Evolutionary conservation across 2,888 invertebrate species (phyloP), one percentile per base, ranked within the genome.

Genomic region (Sinelater perroti): DNA sequence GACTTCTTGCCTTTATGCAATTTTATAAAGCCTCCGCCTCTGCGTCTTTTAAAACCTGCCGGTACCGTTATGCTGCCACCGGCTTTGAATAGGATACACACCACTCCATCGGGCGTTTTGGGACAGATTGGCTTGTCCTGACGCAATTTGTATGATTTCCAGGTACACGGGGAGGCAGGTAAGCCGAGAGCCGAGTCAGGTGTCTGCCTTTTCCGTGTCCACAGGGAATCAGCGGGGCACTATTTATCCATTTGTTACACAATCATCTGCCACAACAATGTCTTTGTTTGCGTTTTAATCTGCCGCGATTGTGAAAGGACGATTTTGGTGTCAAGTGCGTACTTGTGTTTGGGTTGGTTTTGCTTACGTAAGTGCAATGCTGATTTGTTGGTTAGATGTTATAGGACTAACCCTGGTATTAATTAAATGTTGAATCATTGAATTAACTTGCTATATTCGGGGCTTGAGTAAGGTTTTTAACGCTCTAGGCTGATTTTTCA

Each of bases 341-440:
- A 14, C 16, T 33, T 14, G 6, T 31, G 8, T 14, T 8, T 2
- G 7, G 6, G 16, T 14, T 13, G 16, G 30, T 30, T n/a, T 3
- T 6, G 11, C 18, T 18, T 3, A 18, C 18, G 6, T 71, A 86
- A 86, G 82, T 85, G 20, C 85, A 86, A 72, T 84, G 85, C 70
- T 80, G 82, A 63, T 70, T 85, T 67, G 85, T n/a, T n/a, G n/a
- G n/a, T n/a, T n/a, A n/a, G n/a, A n/a, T n/a, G n/a, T n/a, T n/a
- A n/a, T n/a, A n/a, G n/a, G n/a, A n/a, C n/a, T n/a, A n/a, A n/a
- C n/a, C n/a, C n/a, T n/a, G n/a, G n/a, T n/a, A n/a, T n/a, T n/a
- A n/a, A n/a, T n/a, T n/a, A n/a, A n/a, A n/a, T n/a, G n/a, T n/a
- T n/a, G n/a, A n/a, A n/a, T n/a, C n/a, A n/a, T n/a, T n/a, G n/a